Base-by-base conservation (phyloP, 1,140 invertebrate genomes). In the Tetragonula clypearis region DNA sequence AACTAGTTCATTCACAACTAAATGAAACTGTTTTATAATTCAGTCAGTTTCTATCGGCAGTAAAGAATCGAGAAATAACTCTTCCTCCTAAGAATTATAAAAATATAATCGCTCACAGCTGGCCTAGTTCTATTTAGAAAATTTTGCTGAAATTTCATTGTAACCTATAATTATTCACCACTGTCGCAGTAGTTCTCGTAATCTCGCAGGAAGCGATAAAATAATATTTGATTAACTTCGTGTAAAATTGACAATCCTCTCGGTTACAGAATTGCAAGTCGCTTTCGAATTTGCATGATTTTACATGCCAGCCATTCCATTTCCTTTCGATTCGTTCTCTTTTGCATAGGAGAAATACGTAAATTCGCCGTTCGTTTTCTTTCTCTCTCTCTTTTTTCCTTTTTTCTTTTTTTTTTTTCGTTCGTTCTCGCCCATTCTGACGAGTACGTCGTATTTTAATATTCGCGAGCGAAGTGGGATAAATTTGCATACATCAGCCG, bases 401-500 rank as follows among this genome's bases (percentile, higher is more conserved):
- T 49, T 49, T 49, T 49, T 30, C 30, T 5, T 21, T 17, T 35
- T 21, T 21, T 1, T 0, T 49, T 49, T 49, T 49, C 0, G 8
- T 66, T 58, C 41, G 1, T 6, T n/a, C 53, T 62, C 26, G 15
- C 30, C 8, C 14, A 14, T 56, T 21, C 66, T n/a, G n/a, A 55
- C 82, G 76, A 41, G 30, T 56, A 53, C 55, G 49, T 30, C 53
- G 66, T 56, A 68, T 79, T 84, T 84, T 79, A 79, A 84, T 79
- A 84, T 84, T 84, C 77, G 77, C 68, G 75, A 72, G 73, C 19
- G 68, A 72, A 60, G 68, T 60, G 68, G 77, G 82, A 84, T 62
- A 73, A 62, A 84, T 84, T 72, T 84, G 76, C 82, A 84, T 84
- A 58, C 35, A 85, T 68, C 82, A 15, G 35, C 35, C 77, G 30